Conservation (phyloP, 2,113 vertebrate genomes). For the Empidonax traillii region DNA sequence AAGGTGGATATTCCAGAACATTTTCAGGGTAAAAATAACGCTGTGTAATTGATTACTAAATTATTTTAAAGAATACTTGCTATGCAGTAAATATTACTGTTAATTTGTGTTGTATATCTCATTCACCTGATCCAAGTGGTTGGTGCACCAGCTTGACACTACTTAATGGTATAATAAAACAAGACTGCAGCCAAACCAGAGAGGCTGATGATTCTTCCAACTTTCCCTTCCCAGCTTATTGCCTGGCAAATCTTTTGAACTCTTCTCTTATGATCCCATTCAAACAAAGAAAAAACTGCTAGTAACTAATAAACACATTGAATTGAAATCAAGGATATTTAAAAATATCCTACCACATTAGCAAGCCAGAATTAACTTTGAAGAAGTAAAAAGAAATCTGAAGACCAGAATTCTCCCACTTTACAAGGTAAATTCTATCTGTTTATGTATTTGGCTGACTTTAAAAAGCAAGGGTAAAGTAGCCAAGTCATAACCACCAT, state of each 20-base stretch:
- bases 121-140: not conserved
- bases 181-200: conserved; percentile 7
- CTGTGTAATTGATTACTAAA: not conserved
- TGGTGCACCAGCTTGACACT: not conserved
- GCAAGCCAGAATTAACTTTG: not conserved
- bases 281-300: not conserved
- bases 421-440: not conserved
- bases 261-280: not conserved
- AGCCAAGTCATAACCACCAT: not conserved
- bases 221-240: conserved; percentile 5
- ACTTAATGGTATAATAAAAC: not conserved
- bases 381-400: not conserved
- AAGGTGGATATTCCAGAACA: not conserved
- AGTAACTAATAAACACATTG: not conserved
- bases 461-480: not conserved
- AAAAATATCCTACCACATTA: not conserved
- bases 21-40: not conserved
- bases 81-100: not conserved
- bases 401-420: not conserved
- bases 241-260: not conserved
- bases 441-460: not conserved
- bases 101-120: not conserved
- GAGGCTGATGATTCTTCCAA: not conserved
- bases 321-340: not conserved
- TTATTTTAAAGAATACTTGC: not conserved